phyloP scores from a whole-genome alignment of 2,888 invertebrate species.

The Coelinius sp. region DNA sequence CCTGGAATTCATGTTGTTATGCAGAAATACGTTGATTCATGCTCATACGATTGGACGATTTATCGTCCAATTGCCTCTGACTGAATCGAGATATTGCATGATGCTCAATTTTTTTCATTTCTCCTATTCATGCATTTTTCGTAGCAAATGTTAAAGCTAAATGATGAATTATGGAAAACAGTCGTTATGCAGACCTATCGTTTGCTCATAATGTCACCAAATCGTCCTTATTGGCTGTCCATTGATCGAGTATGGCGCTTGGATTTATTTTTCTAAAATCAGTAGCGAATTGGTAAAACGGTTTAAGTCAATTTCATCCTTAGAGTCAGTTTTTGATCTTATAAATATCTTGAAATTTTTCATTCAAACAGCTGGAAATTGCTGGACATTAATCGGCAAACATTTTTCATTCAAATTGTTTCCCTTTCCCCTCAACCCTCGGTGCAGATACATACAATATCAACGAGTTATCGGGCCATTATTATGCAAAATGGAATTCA shows the following conservation, averaged over 20 bases:
- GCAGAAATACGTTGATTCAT: not conserved
- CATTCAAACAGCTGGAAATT: not conserved
- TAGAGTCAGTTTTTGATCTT: not conserved
- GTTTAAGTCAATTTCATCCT: too few species aligned
- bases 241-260: too few species aligned
- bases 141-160: too few species aligned
- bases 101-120: too few species aligned
- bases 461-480: conserved; percentile 49
- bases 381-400: not conserved
- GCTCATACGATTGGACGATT: not conserved
- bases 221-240: too few species aligned
- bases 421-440: conserved; percentile 21
- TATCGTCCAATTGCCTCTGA: conserved; percentile 38
- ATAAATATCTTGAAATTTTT: not conserved
- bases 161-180: too few species aligned
- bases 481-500: conserved; percentile 48
- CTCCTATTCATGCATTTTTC: too few species aligned
- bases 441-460: conserved; percentile 44
- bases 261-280: too few species aligned
- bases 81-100: too few species aligned
- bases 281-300: too few species aligned
- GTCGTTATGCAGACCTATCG: too few species aligned
- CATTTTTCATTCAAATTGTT: not conserved
- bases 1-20: conserved; percentile 54
- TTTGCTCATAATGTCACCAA: too few species aligned